Conservation (phyloP, 2,113 vertebrate species). For the Caloenas nicobarica region DNA sequence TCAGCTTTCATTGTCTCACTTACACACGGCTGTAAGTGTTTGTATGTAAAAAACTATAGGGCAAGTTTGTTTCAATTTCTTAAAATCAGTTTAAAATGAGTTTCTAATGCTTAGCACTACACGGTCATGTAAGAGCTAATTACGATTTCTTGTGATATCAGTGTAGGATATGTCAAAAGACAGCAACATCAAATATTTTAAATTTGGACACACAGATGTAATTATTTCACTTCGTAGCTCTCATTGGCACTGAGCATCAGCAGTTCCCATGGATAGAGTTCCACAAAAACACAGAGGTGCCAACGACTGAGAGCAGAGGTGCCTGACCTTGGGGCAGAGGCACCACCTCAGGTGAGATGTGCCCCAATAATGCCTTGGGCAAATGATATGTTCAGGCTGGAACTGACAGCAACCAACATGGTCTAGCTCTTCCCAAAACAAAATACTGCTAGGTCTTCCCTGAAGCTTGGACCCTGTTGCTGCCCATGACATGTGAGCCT, state of each 20-base stretch:
- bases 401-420: neutral
- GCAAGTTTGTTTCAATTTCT: neutral
- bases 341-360: neutral
- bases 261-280: neutral
- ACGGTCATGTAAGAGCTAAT: neutral
- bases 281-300: neutral
- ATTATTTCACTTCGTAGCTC: neutral
- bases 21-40: neutral
- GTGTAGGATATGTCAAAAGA: neutral
- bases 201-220: neutral
- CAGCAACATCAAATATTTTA: neutral
- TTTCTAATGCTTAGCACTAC: neutral
- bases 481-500: neutral
- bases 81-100: neutral
- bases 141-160: neutral
- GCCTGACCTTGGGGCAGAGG: neutral
- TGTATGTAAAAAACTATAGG: neutral
- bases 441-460: neutral
- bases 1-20: neutral
- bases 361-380: neutral
- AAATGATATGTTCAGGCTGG: neutral
- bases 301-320: neutral
- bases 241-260: neutral
- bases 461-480: neutral
- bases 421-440: neutral